Evolutionary conservation across 1,140 invertebrate genomes (phyloP), one percentile per base, ranked within the genome.

Genomic region (Anagrus nilaparvatae): DNA sequence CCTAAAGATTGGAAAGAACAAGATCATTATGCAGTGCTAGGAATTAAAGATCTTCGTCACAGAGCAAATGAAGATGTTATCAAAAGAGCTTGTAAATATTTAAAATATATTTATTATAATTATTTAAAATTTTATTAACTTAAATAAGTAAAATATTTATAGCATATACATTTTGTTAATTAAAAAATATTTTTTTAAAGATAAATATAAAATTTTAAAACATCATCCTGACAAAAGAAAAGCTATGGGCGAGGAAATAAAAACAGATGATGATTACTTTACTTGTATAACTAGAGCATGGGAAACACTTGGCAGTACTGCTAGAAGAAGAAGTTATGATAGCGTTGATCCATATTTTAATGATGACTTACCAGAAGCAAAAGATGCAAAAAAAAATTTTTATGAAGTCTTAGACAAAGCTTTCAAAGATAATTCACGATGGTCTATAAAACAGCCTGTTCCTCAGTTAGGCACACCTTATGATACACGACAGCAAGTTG

Each of bases 221-320:
- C 95, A 99, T 67, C 96, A 99, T 73, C 96, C 96, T 1, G 96
- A 99, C 64, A 99, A 99, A 64, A 75, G 94, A 43, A 85, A 90
- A 73, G 85, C 81, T 37, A 71, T 79, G 65, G 84, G 90, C 29
- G 88, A 92, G 63, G 79, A 87, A 52, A 76, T 93, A 9, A 75
- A 79, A 46, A 71, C 77, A 2, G 88, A 92, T 50, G 84, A 93
- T 57, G 94, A 97, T 70, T 97, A 98, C 68, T 99, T 97, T 63
- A 92, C 93, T 0, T 97, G 94, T 61, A 98, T 99, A 55, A 97
- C 94, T n/a, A 92, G 91, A 74, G 94, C 94, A 12, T 91, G 86
- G 76, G 91, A 96, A 70, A 88, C 81, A 20, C 71, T 93, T 44
- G 87, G 92, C 1, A 89, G 81, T 53, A 74, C 82, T 10, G 60